Base-by-base conservation (phyloP, 2,888 invertebrate genomes). In the Andricus quercusramuli region DNA sequence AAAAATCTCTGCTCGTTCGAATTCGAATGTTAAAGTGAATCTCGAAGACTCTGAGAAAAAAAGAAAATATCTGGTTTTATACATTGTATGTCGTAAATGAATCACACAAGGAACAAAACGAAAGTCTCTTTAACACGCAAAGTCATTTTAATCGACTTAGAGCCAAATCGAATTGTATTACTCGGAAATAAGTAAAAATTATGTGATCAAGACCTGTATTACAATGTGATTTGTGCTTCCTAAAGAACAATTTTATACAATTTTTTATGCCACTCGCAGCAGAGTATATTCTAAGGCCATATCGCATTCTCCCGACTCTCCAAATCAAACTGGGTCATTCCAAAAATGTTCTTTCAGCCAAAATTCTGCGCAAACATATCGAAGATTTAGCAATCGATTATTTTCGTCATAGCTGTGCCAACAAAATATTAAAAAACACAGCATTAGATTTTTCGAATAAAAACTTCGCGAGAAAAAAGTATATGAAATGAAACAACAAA, bases 181-280 rank as follows among this genome's bases (percentile, higher is more conserved):
- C 56, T n/a, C 9, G 20, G 47, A 25, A 44, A 37, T 37, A 56
- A 56, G 74, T 56, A 32, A 51, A n/a, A 74, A 74, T 56, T 56
- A n/a, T 74, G 74, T 74, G 56, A 74, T 56, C 13, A 56, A 74
- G n/a, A 74, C 74, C 51, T 70, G 74, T 22, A 51, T 74, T 74
- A 56, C 74, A 56, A 74, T 74, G 56, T 74, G n/a, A 51, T 51
- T 74, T 56, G 74, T 74, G 74, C 74, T 74, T 74, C 74, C 74
- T 74, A 56, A 74, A 56, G 29, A 51, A 56, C 11, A 74, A 56
- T 74, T 74, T 74, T 74, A 56, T 74, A 74, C 74, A 32, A 37
- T 74, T 74, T 74, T 74, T 74, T 37, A 56, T 74, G 74, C 56
- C 37, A 74, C 15, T 74, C 47, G 70, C 70, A 22, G 56, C 74